Conservation (phyloP, 2,888 invertebrate genomes). For the Callosobruchus maculatus region DNA sequence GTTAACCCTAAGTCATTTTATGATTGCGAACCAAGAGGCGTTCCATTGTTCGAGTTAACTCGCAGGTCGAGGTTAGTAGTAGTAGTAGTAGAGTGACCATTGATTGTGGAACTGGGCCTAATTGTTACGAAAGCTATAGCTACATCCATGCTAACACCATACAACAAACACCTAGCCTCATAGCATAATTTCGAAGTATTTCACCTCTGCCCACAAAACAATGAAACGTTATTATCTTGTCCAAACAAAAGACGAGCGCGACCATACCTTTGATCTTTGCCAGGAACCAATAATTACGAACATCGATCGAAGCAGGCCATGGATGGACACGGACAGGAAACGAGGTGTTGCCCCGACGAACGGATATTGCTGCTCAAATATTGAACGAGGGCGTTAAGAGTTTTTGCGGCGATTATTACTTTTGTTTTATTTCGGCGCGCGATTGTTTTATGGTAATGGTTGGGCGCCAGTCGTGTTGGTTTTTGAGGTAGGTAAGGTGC, state of each 20-base stretch:
- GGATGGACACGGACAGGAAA: constrained; percentile 6
- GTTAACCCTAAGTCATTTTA: too few relatives aligned
- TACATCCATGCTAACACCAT: not conserved
- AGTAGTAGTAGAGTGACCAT: too few relatives aligned
- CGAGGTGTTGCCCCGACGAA: constrained; percentile 6
- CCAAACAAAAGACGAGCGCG: not conserved
- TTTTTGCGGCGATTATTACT: not conserved
- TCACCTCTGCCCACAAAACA: not conserved
- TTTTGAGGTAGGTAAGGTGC: not conserved
- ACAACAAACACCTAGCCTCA: not conserved
- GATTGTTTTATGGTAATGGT: not conserved
- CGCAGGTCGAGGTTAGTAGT: too few relatives aligned
- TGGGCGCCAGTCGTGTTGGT: not conserved
- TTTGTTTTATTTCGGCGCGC: not conserved
- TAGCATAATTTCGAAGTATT: not conserved
- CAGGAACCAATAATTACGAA: not conserved
- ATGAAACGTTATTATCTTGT: not conserved
- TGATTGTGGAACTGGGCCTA: too few relatives aligned
- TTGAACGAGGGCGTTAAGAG: constrained; percentile 9
- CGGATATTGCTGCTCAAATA: constrained; percentile 13
- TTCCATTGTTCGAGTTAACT: too few relatives aligned
- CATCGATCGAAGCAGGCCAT: not conserved
- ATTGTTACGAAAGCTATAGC: too few relatives aligned
- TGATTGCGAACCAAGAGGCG: too few relatives aligned
- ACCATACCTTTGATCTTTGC: not conserved